Evolutionary conservation across 1,140 invertebrate genomes (phyloP).

Genomic region (Listronotus oregonensis): DNA sequence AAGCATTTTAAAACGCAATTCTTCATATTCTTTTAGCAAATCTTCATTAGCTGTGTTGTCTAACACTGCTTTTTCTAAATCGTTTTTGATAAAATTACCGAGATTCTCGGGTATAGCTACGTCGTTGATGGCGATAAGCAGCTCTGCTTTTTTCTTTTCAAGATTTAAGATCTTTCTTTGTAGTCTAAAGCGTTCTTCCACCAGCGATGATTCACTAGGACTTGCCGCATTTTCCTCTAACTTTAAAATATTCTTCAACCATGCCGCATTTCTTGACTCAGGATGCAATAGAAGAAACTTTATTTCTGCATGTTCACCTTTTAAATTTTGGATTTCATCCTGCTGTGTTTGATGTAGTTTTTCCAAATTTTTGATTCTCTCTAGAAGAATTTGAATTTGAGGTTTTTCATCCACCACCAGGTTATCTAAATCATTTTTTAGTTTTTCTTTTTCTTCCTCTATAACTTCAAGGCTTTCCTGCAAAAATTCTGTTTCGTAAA

Average conservation of each 20-base stretch:
- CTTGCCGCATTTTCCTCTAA: slow-evolving; percentile 25
- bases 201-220: slow-evolving; percentile 2
- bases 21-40: slow-evolving; percentile 26
- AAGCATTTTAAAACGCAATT: slow-evolving; percentile 32
- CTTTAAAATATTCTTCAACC: slow-evolving; percentile 33
- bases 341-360: slow-evolving; percentile 15
- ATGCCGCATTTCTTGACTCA: slow-evolving; percentile 27
- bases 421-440: slow-evolving; percentile 30
- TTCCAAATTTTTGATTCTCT: slow-evolving; percentile 27
- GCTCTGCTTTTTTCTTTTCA: slow-evolving; percentile 38
- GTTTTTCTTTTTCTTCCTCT: slow-evolving; percentile 29
- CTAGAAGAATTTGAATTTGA: neutral
- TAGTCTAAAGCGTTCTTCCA: slow-evolving; percentile 27
- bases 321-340: slow-evolving; percentile 28
- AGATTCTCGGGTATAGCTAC: slow-evolving; percentile 18
- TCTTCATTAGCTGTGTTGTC: slow-evolving; percentile 7
- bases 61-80: slow-evolving; percentile 21
- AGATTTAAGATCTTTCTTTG: slow-evolving; percentile 35
- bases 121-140: slow-evolving; percentile 33
- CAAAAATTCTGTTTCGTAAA: slow-evolving; percentile 23
- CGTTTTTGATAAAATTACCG: slow-evolving; percentile 18
- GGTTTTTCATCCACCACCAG: slow-evolving; percentile 8
- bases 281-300: slow-evolving; percentile 37
- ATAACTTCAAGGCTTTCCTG: slow-evolving; percentile 29
- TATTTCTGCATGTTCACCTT: slow-evolving; percentile 36